Evolutionary conservation across 1,140 invertebrate species (phyloP).

Genomic region (Drosophila ercepeae): DNA sequence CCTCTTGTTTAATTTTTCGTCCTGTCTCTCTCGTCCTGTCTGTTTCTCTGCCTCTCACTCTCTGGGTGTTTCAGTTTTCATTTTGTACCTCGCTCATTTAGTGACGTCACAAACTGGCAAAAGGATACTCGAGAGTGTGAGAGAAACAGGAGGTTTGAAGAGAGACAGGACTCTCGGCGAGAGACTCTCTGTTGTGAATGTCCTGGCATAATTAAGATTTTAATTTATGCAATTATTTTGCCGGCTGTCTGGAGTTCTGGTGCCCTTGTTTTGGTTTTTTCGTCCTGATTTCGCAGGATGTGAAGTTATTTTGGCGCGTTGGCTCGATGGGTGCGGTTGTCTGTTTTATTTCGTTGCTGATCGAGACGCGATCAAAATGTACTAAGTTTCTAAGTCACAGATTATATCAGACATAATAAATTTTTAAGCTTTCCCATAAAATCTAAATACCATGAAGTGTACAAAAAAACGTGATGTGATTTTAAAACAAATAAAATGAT

Average conservation of each 20-base stretch:
- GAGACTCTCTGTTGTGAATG: constrained; percentile 41
- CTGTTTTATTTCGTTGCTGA: constrained; percentile 4
- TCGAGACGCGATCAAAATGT: constrained; percentile 8
- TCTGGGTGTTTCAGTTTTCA: constrained; percentile 73
- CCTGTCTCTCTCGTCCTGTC: constrained; percentile 9
- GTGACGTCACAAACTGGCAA: constrained; percentile 62
- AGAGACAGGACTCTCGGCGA: neutral
- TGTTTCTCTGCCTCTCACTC: constrained; percentile 11
- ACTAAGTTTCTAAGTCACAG: neutral
- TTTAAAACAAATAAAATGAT: too few species aligned
- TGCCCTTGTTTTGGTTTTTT: constrained; percentile 51
- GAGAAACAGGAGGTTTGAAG: neutral
- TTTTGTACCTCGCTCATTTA: constrained; percentile 74
- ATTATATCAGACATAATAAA: neutral
- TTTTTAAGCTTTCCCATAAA: too few species aligned
- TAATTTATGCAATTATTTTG: constrained; percentile 83
- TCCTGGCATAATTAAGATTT: constrained; percentile 79
- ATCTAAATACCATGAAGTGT: neutral
- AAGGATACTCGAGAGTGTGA: neutral
- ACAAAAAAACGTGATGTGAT: neutral
- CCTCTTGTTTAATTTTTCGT: constrained; percentile 66
- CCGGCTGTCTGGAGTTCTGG: constrained; percentile 61
- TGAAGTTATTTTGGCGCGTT: constrained; percentile 68
- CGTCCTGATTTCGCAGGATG: constrained; percentile 40
- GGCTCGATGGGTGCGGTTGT: constrained; percentile 64